Evolutionary conservation across 2,113 vertebrate species (phyloP).

Genomic region (Astatoreochromis straeleni): DNA sequence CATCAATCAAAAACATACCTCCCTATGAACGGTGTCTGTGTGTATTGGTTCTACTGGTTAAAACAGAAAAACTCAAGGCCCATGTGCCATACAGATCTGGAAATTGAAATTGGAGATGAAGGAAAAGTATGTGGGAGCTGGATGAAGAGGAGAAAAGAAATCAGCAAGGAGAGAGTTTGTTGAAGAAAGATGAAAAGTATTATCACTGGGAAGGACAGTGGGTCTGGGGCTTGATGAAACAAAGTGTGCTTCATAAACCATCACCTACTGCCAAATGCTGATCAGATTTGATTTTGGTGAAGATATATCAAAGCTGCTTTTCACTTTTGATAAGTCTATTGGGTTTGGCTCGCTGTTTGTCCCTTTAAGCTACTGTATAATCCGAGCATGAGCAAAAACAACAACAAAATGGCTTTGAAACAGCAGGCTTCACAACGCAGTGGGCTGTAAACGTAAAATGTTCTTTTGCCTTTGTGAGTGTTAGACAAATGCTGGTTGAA

Average conservation of each 20-base stretch:
- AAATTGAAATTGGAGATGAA: neutral
- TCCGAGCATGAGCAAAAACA: neutral
- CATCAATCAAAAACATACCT: neutral
- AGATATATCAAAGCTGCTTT: neutral
- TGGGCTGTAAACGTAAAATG: neutral
- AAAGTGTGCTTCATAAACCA: neutral
- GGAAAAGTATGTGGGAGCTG: neutral
- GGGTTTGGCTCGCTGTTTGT: neutral
- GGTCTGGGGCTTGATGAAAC: neutral
- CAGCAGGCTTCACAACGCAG: neutral
- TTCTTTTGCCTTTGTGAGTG: neutral
- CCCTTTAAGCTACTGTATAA: neutral
- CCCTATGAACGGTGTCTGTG: neutral
- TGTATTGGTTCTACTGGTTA: too few species aligned
- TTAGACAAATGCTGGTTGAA: neutral
- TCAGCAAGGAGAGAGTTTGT: constrained; percentile 11
- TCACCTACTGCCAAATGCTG: neutral
- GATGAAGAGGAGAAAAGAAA: constrained; percentile 10
- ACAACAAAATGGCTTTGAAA: neutral
- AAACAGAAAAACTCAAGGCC: too few species aligned
- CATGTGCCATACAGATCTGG: neutral
- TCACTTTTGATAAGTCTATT: neutral
- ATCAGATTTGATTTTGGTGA: constrained; percentile 4
- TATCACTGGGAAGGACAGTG: neutral
- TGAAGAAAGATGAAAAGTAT: neutral